phyloP scores from a whole-genome alignment of 1,140 invertebrate genomes.

The Liolophura sinensis region DNA sequence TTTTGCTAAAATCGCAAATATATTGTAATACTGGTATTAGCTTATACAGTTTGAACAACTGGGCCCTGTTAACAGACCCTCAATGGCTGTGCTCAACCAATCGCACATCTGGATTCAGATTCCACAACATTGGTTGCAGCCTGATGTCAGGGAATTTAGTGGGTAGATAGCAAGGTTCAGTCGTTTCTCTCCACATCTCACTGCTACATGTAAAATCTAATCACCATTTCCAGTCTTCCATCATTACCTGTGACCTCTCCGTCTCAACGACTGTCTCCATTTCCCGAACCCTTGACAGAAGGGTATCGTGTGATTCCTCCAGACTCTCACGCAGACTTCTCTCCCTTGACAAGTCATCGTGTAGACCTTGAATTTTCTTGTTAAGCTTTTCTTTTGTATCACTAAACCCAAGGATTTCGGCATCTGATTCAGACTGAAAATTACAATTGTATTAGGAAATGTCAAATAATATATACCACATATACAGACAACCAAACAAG shows the following conservation, averaged over 20 bases:
- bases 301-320: slow-evolving; percentile 45
- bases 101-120: no score
- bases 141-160: no score
- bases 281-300: slow-evolving; percentile 36
- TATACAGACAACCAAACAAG: background rate
- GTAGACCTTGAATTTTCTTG: slow-evolving; percentile 30
- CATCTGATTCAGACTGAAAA: slow-evolving; percentile 29
- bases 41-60: no score
- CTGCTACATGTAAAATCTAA: no score
- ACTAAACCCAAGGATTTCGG: slow-evolving; percentile 29
- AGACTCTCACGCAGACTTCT: slow-evolving; percentile 41
- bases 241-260: slow-evolving; percentile 30
- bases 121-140: no score
- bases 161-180: no score
- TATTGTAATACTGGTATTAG: no score
- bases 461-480: background rate
- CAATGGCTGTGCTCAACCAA: no score
- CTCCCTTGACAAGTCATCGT: slow-evolving; percentile 40
- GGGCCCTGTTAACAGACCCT: no score
- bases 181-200: no score
- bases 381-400: slow-evolving; percentile 35
- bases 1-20: no score
- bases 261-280: slow-evolving; percentile 40
- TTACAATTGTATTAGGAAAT: slow-evolving; percentile 5
- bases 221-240: no score